Evolutionary conservation across 1,140 invertebrate species (phyloP).

Genomic region (Capitella teleta): DNA sequence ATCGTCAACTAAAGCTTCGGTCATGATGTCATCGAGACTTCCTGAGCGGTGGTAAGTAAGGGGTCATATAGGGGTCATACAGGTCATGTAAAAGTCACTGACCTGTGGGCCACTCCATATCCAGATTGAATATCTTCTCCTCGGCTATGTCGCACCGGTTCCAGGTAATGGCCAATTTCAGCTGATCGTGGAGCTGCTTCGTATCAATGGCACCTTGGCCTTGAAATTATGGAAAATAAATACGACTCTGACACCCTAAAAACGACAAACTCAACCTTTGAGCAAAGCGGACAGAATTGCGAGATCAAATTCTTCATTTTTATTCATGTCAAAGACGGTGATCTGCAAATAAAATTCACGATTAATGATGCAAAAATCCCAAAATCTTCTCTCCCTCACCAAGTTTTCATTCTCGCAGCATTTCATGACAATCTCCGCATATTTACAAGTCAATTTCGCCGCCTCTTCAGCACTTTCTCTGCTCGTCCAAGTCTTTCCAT

Average conservation of each 20-base stretch:
- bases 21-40: conserved; percentile 84
- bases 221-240: conserved; percentile 3
- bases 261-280: conserved; percentile 42
- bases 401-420: conserved; percentile 23
- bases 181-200: conserved; percentile 15
- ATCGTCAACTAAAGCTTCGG: conserved; percentile 87
- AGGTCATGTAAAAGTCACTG: conserved; percentile 5
- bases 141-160: conserved; percentile 36
- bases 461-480: no score
- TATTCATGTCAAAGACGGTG: conserved; percentile 34
- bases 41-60: conserved; percentile 44
- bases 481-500: conserved; percentile 20
- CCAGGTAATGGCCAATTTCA: conserved; percentile 34
- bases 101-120: conserved; percentile 26
- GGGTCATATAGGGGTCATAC: no score
- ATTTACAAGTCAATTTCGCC: conserved; percentile 11
- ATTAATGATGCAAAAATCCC: no score
- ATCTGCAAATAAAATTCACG: conserved; percentile 25
- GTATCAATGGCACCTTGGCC: conserved; percentile 3
- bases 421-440: conserved; percentile 17
- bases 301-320: conserved; percentile 71
- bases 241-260: not conserved
- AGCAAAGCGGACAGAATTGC: conserved; percentile 85
- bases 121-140: conserved; percentile 34
- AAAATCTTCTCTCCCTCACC: conserved; percentile 14